Conservation (phyloP, 2,888 invertebrate genomes). For the Halictus quadricinctus region DNA sequence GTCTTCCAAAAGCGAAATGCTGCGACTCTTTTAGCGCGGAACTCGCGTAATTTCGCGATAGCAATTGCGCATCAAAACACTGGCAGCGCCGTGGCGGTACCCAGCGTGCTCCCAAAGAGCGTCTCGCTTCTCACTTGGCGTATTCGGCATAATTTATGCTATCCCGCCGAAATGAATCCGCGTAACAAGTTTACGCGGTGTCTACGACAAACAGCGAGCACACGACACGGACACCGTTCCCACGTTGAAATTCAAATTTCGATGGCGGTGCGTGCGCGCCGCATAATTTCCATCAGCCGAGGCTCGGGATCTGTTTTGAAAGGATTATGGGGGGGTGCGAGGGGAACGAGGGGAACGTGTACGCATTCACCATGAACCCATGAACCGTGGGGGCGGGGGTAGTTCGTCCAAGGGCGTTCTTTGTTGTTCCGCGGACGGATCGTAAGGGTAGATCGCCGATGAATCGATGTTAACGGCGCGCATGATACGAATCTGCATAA, state of each 20-base stretch:
- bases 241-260: slow-evolving; percentile 60
- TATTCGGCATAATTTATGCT: slow-evolving; percentile 6
- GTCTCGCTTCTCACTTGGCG: not conserved
- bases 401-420: slow-evolving; percentile 39
- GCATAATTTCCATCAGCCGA: slow-evolving; percentile 44
- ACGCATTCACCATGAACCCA: not conserved
- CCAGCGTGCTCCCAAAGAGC: not conserved
- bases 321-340: slow-evolving; percentile 43
- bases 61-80: not conserved
- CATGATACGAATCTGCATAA: slow-evolving; percentile 71
- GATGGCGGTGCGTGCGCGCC: slow-evolving; percentile 26
- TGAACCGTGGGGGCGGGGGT: not conserved
- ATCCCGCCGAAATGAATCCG: slow-evolving; percentile 16
- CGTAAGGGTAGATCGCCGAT: slow-evolving; percentile 60
- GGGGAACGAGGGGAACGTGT: not conserved
- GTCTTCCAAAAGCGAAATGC: not conserved
- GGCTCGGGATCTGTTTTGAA: slow-evolving; percentile 55
- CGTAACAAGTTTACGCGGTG: slow-evolving; percentile 3
- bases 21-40: not conserved
- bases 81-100: too few relatives aligned
- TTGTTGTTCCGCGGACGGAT: slow-evolving; percentile 54
- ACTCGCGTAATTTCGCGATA: not conserved
- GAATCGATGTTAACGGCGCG: slow-evolving; percentile 71
- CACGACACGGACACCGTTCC: slow-evolving; percentile 25
- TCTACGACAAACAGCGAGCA: slow-evolving; percentile 19